phyloP scores from a whole-genome alignment of 2,888 invertebrate species.

The Anthrax anthrax region DNA sequence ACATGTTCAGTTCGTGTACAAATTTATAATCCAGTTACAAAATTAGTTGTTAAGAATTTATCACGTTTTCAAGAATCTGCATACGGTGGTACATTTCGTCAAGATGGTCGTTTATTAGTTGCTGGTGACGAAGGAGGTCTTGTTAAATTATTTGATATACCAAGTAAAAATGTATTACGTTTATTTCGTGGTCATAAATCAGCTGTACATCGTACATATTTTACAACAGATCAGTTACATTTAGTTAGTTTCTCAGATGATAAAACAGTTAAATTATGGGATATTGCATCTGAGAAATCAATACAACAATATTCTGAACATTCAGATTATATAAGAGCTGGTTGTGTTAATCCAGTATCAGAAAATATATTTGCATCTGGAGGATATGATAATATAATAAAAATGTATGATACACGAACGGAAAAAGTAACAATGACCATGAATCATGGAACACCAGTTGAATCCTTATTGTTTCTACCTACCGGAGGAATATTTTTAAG shows the following conservation, averaged over 20 bases:
- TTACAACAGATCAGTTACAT: slow-evolving; percentile 61
- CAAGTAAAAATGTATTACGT: slow-evolving; percentile 65
- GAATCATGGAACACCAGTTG: slow-evolving; percentile 81
- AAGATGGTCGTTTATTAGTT: slow-evolving; percentile 67
- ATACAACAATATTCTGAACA: slow-evolving; percentile 52
- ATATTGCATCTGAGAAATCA: slow-evolving; percentile 69
- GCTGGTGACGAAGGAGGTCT: slow-evolving; percentile 82
- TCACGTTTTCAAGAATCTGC: slow-evolving; percentile 71
- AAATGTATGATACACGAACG: slow-evolving; percentile 74
- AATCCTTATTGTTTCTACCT: slow-evolving; percentile 75
- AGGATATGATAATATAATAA: slow-evolving; percentile 77
- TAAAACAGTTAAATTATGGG: slow-evolving; percentile 77
- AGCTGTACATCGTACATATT: slow-evolving; percentile 66
- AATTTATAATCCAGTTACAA: slow-evolving; percentile 75
- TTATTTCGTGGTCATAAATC: slow-evolving; percentile 73
- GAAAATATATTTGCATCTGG: slow-evolving; percentile 68
- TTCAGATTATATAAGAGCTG: slow-evolving; percentile 71
- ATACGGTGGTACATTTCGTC: slow-evolving; percentile 70
- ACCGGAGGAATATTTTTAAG: slow-evolving; percentile 81
- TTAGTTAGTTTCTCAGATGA: slow-evolving; percentile 86
- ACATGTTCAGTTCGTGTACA: slow-evolving; percentile 83
- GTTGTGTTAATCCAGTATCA: slow-evolving; percentile 61
- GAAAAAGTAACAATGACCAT: slow-evolving; percentile 54
- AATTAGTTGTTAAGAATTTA: slow-evolving; percentile 64
- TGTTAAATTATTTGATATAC: slow-evolving; percentile 78